phyloP scores from a whole-genome alignment of 2,113 vertebrate species.

The Oryzias javanicus region DNA sequence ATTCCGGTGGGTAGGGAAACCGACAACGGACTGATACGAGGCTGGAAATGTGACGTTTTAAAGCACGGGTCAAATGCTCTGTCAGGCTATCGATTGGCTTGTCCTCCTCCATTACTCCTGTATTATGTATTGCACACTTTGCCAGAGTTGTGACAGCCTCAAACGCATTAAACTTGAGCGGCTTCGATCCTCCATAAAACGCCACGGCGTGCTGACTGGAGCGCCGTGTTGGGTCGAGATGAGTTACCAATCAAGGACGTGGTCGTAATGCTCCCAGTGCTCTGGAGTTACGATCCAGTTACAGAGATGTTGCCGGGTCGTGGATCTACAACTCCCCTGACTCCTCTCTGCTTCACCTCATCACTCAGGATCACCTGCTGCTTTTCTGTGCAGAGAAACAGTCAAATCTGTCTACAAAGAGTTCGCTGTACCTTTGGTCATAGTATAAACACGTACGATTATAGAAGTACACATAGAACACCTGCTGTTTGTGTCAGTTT shows the following conservation, averaged over 20 bases:
- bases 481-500: no score
- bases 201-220: constrained; percentile 9
- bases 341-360: constrained; percentile 11
- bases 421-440: no score
- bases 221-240: constrained; percentile 14
- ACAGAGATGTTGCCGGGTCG: constrained; percentile 24
- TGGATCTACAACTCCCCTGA: constrained; percentile 44
- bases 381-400: background rate
- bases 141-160: constrained; percentile 65
- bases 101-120: constrained; percentile 66
- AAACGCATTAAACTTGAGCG: constrained; percentile 68
- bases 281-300: constrained; percentile 60
- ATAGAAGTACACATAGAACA: no score
- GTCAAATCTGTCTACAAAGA: background rate
- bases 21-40: constrained; percentile 27
- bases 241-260: constrained; percentile 55
- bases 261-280: constrained; percentile 14
- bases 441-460: no score
- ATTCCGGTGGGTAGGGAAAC: constrained; percentile 15
- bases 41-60: constrained; percentile 69
- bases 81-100: constrained; percentile 71
- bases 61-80: constrained; percentile 62
- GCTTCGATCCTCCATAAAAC: constrained; percentile 68
- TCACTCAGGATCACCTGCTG: constrained; percentile 27
- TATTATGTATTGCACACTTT: constrained; percentile 68